Conservation (phyloP, 2,888 invertebrate species). For the Watsonalla binaria region DNA sequence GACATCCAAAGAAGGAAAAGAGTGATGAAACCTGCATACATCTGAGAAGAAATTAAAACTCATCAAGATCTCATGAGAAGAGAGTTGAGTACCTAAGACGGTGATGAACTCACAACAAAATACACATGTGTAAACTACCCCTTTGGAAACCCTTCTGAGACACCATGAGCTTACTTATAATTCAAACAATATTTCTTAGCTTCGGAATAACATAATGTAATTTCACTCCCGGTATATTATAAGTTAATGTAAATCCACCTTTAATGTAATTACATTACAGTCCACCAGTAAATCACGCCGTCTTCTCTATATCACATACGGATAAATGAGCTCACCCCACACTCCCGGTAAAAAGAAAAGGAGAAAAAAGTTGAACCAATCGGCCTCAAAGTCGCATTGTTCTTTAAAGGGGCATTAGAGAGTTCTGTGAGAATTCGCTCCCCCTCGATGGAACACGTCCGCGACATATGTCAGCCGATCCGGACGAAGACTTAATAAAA, state of each 20-base stretch:
- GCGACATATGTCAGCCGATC: slow-evolving; percentile 61
- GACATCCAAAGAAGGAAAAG: no score
- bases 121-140: no score
- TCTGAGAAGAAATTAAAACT: no score
- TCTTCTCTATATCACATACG: background rate
- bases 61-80: no score
- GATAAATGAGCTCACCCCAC: background rate
- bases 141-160: no score
- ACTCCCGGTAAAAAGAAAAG: background rate
- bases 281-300: background rate
- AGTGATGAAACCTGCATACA: no score
- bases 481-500: slow-evolving; percentile 67
- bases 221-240: no score
- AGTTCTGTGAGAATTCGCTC: slow-evolving; percentile 23
- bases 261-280: background rate
- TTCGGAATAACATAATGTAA: no score
- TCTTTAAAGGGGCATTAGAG: slow-evolving; percentile 36
- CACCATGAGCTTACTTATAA: no score
- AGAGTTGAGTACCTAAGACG: no score
- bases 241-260: background rate
- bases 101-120: no score
- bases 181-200: no score
- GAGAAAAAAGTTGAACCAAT: slow-evolving; percentile 13
- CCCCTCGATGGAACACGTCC: slow-evolving; percentile 36
- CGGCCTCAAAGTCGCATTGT: slow-evolving; percentile 21